Evolutionary conservation across 2,113 vertebrate species (phyloP).

Genomic region (Scortum barcoo): DNA sequence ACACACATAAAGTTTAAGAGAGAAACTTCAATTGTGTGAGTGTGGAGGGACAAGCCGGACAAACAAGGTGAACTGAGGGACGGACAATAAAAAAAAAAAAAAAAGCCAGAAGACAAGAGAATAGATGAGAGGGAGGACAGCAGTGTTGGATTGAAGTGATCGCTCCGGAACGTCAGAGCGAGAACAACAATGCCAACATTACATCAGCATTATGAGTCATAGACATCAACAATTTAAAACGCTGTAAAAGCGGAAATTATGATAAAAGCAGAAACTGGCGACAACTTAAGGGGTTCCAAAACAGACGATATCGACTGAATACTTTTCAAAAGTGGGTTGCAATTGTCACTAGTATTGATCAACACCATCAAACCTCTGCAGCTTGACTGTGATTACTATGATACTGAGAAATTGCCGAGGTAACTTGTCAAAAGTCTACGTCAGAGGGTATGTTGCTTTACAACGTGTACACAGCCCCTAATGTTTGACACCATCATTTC

Average conservation of each 20-base stretch:
- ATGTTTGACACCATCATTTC: constrained; percentile 27
- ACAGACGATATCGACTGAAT: background rate
- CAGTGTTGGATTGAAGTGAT: background rate
- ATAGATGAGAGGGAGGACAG: background rate
- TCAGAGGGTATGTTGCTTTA: constrained; percentile 2
- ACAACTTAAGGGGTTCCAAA: background rate
- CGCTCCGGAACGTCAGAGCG: background rate
- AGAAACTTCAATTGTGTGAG: constrained; percentile 10
- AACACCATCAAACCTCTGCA: constrained; percentile 16
- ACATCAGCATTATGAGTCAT: constrained; percentile 11
- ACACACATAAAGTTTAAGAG: constrained; percentile 22
- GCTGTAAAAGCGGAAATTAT: constrained; percentile 2
- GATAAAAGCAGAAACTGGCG: background rate
- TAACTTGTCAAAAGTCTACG: background rate
- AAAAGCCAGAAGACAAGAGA: constrained; percentile 3
- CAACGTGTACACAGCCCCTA: background rate
- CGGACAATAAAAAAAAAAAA: constrained; percentile 13
- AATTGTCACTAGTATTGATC: constrained; percentile 25
- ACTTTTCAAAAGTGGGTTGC: background rate
- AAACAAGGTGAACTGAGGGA: constrained; percentile 25
- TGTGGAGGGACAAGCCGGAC: background rate
- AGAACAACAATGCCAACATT: constrained; percentile 1
- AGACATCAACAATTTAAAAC: background rate
- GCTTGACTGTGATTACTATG: constrained; percentile 6
- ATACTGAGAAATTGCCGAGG: background rate